Evolutionary conservation across 2,888 invertebrate species (phyloP).

Genomic region (Lasioglossum vierecki): DNA sequence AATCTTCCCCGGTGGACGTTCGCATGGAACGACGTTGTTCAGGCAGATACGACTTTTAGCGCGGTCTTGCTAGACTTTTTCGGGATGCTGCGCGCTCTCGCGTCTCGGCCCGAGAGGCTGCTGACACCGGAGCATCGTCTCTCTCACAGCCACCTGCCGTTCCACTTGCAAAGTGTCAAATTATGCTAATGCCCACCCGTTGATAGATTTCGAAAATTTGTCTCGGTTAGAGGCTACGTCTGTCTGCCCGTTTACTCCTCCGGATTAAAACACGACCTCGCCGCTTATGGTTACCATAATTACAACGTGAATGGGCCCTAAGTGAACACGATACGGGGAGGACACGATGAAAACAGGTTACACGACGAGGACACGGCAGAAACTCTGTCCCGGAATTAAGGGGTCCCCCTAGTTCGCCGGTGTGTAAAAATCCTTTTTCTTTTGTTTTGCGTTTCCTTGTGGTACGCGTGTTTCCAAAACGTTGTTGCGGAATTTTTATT

Average conservation of each 20-base stretch:
- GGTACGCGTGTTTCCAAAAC: too few relatives aligned
- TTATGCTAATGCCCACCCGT: conserved; percentile 56
- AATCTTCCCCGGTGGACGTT: conserved; percentile 76
- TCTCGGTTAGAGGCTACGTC: conserved; percentile 25
- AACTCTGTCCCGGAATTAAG: neutral
- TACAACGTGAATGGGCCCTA: neutral
- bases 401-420: neutral
- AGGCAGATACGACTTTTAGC: conserved; percentile 69
- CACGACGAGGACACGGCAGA: neutral
- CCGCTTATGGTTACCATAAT: conserved; percentile 5
- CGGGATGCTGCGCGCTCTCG: neutral
- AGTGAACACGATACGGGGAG: neutral
- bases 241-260: neutral
- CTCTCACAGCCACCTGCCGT: conserved; percentile 60
- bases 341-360: conserved; percentile 2
- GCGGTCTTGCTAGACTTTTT: conserved; percentile 58
- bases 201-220: conserved; percentile 59
- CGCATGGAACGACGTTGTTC: conserved; percentile 64
- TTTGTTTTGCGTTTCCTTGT: neutral
- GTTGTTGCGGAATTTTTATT: neutral
- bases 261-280: conserved; percentile 9
- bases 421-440: neutral
- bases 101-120: conserved; percentile 18
- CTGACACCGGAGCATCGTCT: conserved; percentile 47
- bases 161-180: conserved; percentile 61